Evolutionary conservation across 2,113 vertebrate species (phyloP), one percentile per base, ranked within the genome.

Genomic region (Paraplagusia blochii): DNA sequence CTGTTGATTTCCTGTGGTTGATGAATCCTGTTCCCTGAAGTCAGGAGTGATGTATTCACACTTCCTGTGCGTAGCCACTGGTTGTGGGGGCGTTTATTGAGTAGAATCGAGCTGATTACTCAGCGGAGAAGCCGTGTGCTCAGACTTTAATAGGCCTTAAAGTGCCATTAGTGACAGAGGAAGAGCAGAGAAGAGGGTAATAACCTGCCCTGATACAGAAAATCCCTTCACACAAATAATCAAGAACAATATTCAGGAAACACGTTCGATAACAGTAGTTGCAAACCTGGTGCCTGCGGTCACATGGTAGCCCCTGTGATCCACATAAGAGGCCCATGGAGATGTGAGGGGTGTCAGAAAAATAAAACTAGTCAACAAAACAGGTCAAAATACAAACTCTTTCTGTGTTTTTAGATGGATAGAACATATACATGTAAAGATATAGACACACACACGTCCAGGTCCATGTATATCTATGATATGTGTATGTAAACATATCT

Each of bases 11-110:
- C 36, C 11, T 12, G 9, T 9, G 11, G 9, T 9, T 18, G 6
- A 51, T 11, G 64, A 45, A 61, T 50, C 19, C 22, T 59, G 10
- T 39, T 61, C 9, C 14, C 33, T 53, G 18, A 18, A 39, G 11
- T 9, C 17, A 5, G 7, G 0, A 14, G 35, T 5, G 13, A 15
- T 44, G 17, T 43, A 33, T 19, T 34, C 29, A 15, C 43, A 42
- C 68, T 57, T 78, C 72, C 65, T 72, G 40, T 47, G 36, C 53
- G 56, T 53, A 16, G 6, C 48, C 38, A 48, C 11, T 11, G 10
- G 42, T 22, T 44, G 17, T 11, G 9, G 17, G 19, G 43, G 36
- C 9, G 46, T 44, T 33, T 9, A 40, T 11, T 47, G 22, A 56
- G 36, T 48, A 46, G 19, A 47, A 54, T 11, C 40, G 22, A 55